phyloP scores from a whole-genome alignment of 2,797 vertebrate species.

The Rhinoraja longicauda region DNA sequence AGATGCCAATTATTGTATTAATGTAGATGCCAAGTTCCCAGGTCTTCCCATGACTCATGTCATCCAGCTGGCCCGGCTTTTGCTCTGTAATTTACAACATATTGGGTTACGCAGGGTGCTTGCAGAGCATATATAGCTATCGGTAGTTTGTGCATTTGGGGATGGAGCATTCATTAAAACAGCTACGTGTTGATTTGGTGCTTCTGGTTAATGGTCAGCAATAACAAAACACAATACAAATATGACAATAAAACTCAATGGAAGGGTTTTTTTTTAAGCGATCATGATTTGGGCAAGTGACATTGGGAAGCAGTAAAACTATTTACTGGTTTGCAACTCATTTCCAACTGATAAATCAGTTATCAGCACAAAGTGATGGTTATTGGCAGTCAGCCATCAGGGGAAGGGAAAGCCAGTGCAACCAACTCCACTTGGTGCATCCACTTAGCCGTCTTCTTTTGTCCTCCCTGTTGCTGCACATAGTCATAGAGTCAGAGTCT shows the following conservation, averaged over 20 bases:
- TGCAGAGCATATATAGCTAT: not conserved
- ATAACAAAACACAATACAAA: not conserved
- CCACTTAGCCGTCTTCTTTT: not conserved
- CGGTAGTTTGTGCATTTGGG: not conserved
- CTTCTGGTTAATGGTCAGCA: not conserved
- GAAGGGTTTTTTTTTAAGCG: not conserved
- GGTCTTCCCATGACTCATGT: slow-evolving; percentile 37
- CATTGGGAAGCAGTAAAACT: not conserved
- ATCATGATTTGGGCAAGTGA: not conserved
- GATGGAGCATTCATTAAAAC: not conserved
- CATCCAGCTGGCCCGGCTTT: slow-evolving; percentile 8
- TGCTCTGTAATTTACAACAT: slow-evolving; percentile 1
- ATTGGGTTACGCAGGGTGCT: not conserved
- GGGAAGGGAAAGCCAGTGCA: not conserved
- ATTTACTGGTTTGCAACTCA: not conserved
- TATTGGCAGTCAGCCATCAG: not conserved
- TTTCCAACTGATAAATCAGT: not conserved
- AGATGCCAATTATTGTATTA: slow-evolving; percentile 24
- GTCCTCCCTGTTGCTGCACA: not conserved
- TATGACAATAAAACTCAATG: not conserved
- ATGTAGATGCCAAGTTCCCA: slow-evolving; percentile 27
- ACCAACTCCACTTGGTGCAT: not conserved
- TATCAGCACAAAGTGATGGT: not conserved
- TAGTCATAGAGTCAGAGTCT: no score
- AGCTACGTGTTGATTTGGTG: not conserved